Evolutionary conservation across 2,888 invertebrate species (phyloP).

Genomic region (Pomacea canaliculata): DNA sequence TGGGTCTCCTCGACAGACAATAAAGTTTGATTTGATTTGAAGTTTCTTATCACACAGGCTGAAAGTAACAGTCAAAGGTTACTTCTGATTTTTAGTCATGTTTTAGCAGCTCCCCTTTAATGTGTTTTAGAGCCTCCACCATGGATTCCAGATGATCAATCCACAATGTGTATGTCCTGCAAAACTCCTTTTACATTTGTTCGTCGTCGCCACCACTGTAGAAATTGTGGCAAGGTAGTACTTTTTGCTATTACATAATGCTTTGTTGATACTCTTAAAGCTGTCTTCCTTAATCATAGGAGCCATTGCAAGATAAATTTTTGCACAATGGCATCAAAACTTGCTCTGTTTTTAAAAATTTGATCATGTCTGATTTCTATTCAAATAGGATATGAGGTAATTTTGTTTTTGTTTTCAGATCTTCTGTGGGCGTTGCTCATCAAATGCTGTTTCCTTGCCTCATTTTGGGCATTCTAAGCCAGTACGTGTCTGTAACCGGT

Average conservation of each 20-base stretch:
- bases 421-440: conserved; percentile 94
- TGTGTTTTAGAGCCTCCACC: conserved; percentile 77
- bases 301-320: background rate
- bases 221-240: conserved; percentile 86
- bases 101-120: background rate
- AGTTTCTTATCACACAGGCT: too few species aligned
- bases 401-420: conserved; percentile 75
- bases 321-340: too few species aligned
- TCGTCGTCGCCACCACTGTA: conserved; percentile 93
- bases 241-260: background rate
- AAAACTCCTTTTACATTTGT: conserved; percentile 93
- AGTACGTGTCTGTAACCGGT: conserved; percentile 92
- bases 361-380: conserved; percentile 69
- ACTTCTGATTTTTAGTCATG: too few species aligned
- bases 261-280: background rate
- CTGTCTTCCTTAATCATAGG: background rate
- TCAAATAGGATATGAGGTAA: conserved; percentile 84
- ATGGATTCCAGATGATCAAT: conserved; percentile 96
- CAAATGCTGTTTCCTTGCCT: conserved; percentile 91
- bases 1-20: too few species aligned
- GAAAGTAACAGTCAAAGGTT: too few species aligned
- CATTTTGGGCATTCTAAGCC: conserved; percentile 93
- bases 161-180: conserved; percentile 93
- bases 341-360: too few species aligned
- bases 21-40: too few species aligned